Evolutionary conservation across 2,797 vertebrate genomes (phyloP).

Genomic region (Gymnothorax javanicus): DNA sequence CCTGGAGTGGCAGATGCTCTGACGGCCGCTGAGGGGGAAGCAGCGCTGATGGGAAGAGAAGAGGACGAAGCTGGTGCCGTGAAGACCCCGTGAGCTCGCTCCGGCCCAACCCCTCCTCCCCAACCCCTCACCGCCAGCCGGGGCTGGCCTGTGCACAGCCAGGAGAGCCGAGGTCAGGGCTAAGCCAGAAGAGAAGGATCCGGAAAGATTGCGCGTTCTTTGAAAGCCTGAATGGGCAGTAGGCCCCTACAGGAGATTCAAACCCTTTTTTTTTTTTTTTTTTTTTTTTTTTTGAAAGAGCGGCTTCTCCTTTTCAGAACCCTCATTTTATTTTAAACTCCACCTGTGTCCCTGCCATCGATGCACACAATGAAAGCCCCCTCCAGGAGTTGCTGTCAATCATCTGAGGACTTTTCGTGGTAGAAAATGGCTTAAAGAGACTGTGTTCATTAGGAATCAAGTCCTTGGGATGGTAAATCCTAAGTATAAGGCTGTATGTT

Average conservation of each 20-base stretch:
- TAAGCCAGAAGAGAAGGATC: not conserved
- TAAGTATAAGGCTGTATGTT: not conserved
- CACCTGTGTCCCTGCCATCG: not conserved
- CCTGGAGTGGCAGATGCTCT: constrained; percentile 96
- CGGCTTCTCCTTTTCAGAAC: not conserved
- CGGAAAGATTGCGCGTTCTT: not conserved
- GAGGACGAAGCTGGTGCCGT: not conserved
- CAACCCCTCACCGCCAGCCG: not conserved
- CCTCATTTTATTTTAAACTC: not conserved
- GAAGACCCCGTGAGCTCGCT: not conserved
- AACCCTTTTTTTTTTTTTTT: not conserved
- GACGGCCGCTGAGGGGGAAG: constrained; percentile 51
- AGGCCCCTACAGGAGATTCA: not conserved
- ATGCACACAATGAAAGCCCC: not conserved
- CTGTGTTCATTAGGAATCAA: not conserved
- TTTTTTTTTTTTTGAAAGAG: not conserved
- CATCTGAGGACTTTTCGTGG: constrained; percentile 3
- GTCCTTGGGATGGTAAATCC: not conserved
- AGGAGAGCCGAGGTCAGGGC: not conserved
- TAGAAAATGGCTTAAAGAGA: constrained; percentile 6
- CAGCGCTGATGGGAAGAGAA: constrained; percentile 4
- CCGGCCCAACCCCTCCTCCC: not conserved
- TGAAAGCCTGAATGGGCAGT: not conserved
- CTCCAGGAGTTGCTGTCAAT: constrained; percentile 16
- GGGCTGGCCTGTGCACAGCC: not conserved